These are phyloP conservation scores for Hypselothyrea guttata DNA, from an alignment of 2,888 invertebrate genomes.

Conservation along the genomic window DNA sequence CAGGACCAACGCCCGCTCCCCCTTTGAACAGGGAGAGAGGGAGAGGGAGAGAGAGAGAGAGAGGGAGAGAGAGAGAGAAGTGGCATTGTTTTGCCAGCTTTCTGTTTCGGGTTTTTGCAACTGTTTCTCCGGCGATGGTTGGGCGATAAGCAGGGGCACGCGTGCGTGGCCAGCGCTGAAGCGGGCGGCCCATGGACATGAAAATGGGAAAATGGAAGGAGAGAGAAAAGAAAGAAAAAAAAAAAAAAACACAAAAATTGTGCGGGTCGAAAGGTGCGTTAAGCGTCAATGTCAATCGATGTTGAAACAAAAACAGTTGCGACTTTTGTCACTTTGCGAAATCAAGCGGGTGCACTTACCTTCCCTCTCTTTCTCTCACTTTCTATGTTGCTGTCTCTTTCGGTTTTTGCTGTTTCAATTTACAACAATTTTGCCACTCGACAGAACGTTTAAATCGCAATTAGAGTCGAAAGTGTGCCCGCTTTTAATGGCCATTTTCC, in stretches of 20 bases:
- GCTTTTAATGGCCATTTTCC: slow-evolving; percentile 50
- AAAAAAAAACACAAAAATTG: slow-evolving; percentile 34
- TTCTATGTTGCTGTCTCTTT: no score
- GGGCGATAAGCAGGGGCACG: slow-evolving; percentile 51
- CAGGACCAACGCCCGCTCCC: slow-evolving; percentile 35
- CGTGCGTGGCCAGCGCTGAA: slow-evolving; percentile 54
- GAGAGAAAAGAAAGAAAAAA: not conserved
- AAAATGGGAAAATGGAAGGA: slow-evolving; percentile 8
- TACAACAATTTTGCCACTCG: slow-evolving; percentile 59
- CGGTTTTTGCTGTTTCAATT: slow-evolving; percentile 28
- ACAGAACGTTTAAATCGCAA: slow-evolving; percentile 61
- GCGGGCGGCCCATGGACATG: slow-evolving; percentile 33
- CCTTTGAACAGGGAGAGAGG: not conserved
- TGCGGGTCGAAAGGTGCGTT: slow-evolving; percentile 72
- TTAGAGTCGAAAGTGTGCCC: slow-evolving; percentile 60
- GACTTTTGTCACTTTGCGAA: slow-evolving; percentile 59
- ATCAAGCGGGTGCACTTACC: slow-evolving; percentile 57
- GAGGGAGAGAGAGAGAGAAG: no score
- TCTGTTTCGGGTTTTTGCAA: slow-evolving; percentile 57
- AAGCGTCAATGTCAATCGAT: slow-evolving; percentile 27
- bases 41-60: no score
- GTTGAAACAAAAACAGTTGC: slow-evolving; percentile 4
- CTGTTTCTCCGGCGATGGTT: slow-evolving; percentile 48
- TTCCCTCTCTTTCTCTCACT: no score
- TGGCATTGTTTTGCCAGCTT: slow-evolving; percentile 14